Conservation (phyloP, 1,140 invertebrate genomes). For the Papilio glaucus region DNA sequence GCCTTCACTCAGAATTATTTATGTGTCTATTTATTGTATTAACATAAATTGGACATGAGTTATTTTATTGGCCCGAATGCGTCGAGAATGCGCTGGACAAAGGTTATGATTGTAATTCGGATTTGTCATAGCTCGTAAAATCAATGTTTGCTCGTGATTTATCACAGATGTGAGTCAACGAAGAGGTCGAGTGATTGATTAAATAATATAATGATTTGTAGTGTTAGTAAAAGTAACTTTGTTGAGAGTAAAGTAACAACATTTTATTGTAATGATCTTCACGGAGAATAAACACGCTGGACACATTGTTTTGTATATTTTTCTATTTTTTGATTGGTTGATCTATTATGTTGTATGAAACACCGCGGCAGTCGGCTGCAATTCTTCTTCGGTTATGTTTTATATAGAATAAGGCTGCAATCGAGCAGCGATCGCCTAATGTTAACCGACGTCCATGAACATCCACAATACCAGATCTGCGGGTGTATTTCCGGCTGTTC, state of each 20-base stretch:
- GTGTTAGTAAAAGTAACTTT: not conserved
- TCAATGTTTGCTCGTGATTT: conserved; percentile 63
- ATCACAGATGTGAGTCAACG: conserved; percentile 33
- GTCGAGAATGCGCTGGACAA: conserved; percentile 72
- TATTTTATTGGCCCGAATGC: conserved; percentile 81
- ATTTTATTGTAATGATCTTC: not conserved
- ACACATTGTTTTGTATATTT: too few species aligned
- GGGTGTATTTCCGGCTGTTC: too few species aligned
- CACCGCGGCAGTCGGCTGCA: too few species aligned
- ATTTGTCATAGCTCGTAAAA: conserved; percentile 81
- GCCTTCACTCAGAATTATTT: conserved; percentile 74
- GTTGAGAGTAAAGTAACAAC: not conserved
- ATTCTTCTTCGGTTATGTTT: too few species aligned
- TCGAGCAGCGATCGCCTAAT: too few species aligned
- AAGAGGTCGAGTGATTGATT: conserved; percentile 38
- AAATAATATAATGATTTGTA: conserved; percentile 38
- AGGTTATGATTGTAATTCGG: conserved; percentile 79
- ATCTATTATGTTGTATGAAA: too few species aligned
- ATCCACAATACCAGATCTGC: too few species aligned
- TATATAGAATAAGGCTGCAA: too few species aligned
- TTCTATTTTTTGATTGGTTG: too few species aligned
- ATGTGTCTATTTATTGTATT: conserved; percentile 82
- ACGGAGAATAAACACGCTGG: not conserved
- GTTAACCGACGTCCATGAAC: too few species aligned
- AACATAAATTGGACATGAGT: conserved; percentile 83